Conservation (phyloP, 1,140 invertebrate species). For the Hetaerina americana region DNA sequence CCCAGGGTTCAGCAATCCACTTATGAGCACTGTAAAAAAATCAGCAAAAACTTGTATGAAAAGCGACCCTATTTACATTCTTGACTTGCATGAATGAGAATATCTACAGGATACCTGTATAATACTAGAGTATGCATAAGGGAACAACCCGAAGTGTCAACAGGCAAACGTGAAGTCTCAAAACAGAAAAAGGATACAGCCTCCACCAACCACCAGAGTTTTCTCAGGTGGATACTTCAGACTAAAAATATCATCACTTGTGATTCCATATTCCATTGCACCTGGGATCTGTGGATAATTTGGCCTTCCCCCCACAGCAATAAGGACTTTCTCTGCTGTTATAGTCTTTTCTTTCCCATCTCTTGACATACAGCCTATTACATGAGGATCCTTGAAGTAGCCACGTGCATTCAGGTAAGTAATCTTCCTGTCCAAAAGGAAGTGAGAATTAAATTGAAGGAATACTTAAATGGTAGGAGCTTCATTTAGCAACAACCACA, state of each 20-base stretch:
- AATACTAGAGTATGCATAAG: no score
- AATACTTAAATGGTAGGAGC: no score
- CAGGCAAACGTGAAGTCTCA: no score
- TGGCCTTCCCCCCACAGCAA: conserved; percentile 88
- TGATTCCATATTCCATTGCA: conserved; percentile 78
- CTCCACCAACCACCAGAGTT: conserved; percentile 86
- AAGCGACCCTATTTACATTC: no score
- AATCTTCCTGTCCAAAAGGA: conserved; percentile 48
- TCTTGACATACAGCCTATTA: conserved; percentile 58
- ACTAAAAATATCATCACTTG: conserved; percentile 95
- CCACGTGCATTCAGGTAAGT: conserved; percentile 87
- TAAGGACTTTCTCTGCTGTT: conserved; percentile 71
- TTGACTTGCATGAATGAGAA: no score
- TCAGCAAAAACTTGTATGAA: no score
- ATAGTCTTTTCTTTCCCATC: conserved; percentile 60
- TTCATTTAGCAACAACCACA: no score
- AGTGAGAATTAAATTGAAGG: conserved; percentile 13
- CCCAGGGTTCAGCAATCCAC: no score
- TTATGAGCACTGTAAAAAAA: no score
- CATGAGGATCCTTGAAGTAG: conserved; percentile 70
- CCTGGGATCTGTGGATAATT: conserved; percentile 77
- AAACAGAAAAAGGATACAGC: conserved; percentile 72
- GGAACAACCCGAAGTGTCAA: no score
- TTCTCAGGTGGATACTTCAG: conserved; percentile 77
- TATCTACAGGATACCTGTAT: no score